Evolutionary conservation across 2,113 vertebrate genomes (phyloP).

Genomic region (Anseranas semipalmata): DNA sequence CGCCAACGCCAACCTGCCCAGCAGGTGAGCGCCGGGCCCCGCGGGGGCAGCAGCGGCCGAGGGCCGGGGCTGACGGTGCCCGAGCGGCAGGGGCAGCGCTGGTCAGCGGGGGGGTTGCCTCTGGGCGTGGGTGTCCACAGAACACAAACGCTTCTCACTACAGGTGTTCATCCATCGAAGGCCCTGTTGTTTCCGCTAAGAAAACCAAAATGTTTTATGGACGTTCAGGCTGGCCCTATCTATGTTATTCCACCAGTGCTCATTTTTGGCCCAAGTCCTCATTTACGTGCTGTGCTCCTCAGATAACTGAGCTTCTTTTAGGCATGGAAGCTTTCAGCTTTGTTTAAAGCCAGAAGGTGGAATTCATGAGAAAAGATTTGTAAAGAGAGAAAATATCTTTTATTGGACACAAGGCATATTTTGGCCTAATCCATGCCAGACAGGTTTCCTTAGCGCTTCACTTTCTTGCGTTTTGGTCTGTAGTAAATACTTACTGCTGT

Average conservation of each 20-base stretch:
- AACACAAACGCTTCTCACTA: background rate
- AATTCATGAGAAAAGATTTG: constrained; percentile 45
- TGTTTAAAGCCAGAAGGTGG: constrained; percentile 27
- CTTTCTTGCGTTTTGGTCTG: background rate
- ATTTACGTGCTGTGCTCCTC: background rate
- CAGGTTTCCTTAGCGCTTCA: background rate
- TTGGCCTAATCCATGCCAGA: background rate
- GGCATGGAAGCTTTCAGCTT: background rate
- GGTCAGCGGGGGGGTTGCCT: no score
- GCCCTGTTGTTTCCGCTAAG: background rate
- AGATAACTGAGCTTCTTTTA: background rate
- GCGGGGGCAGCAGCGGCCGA: background rate
- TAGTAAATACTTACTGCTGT: background rate
- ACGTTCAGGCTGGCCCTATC: background rate
- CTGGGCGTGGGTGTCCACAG: background rate
- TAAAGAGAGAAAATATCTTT: background rate
- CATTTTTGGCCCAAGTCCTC: background rate
- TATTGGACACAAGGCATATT: background rate
- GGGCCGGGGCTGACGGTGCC: no score
- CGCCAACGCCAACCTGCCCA: constrained; percentile 42
- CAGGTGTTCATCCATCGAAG: background rate
- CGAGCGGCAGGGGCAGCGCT: background rate
- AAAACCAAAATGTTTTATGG: background rate
- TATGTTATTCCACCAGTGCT: background rate
- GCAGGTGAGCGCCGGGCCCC: constrained; percentile 15